A percentile compares a stretch with the other conserved stretches of the same genome.
Conservation (phyloP, 2,113 vertebrate species). For the Prionailurus viverrinus region DNA sequence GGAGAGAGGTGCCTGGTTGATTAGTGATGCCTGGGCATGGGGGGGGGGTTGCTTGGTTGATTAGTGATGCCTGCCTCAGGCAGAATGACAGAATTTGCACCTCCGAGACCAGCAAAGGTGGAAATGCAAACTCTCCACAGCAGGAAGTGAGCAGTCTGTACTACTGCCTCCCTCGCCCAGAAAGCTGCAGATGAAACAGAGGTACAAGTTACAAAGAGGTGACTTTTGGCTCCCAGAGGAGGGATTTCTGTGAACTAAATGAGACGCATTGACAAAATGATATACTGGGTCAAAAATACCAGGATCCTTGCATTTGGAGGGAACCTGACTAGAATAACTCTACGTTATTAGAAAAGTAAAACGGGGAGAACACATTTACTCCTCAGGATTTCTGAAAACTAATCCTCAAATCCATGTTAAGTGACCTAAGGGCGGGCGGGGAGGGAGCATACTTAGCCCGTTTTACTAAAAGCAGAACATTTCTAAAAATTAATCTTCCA, state of each 20-base stretch:
- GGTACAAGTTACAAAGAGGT: not conserved
- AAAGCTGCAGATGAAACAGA: not conserved
- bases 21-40: no score
- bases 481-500: not conserved
- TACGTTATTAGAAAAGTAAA: not conserved
- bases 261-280: not conserved
- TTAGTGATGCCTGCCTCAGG: not conserved
- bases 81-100: not conserved
- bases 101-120: not conserved
- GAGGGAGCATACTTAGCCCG: not conserved
- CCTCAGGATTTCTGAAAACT: not conserved
- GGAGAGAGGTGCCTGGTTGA: no score
- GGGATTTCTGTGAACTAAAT: not conserved
- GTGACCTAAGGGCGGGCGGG: not conserved
- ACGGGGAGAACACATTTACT: not conserved
- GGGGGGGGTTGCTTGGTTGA: rapidly evolving
- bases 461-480: not conserved
- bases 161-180: rapidly evolving
- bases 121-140: not conserved
- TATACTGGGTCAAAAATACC: not conserved
- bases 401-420: not conserved
- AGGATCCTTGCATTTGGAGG: not conserved
- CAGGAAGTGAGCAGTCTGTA: rapidly evolving
- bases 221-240: not conserved
- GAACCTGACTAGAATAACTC: not conserved